Evolutionary conservation across 2,113 vertebrate genomes (phyloP).

Genomic region (Callopanchax toddi): DNA sequence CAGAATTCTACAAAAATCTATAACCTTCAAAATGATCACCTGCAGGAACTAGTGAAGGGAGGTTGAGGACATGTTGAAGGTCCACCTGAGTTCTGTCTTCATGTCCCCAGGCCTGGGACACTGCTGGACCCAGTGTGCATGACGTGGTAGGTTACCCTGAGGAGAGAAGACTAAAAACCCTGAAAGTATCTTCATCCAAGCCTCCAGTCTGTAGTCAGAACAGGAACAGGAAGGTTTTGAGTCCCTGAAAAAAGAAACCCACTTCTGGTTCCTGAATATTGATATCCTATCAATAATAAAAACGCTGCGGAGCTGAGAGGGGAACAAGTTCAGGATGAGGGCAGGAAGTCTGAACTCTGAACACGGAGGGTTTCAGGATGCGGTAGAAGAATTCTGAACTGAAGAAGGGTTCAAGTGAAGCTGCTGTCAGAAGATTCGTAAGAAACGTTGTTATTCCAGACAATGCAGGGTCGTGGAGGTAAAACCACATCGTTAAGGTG

Average conservation of each 20-base stretch:
- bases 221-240: background rate
- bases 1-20: too few relatives aligned
- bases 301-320: background rate
- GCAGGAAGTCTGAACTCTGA: constrained; percentile 7
- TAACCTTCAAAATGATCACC: too few relatives aligned
- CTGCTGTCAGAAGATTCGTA: background rate
- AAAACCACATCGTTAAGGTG: too few relatives aligned
- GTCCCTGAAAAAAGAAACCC: background rate
- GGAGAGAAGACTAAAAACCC: constrained; percentile 72
- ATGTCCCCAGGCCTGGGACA: constrained; percentile 98
- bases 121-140: constrained; percentile 95
- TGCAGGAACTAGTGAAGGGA: constrained; percentile 89
- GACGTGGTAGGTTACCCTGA: constrained; percentile 97
- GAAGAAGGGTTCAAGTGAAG: too few relatives aligned
- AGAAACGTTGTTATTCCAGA: too few relatives aligned
- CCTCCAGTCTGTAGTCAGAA: background rate
- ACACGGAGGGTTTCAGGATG: constrained; percentile 1
- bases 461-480: too few relatives aligned
- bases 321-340: constrained; percentile 29
- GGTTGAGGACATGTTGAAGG: constrained; percentile 92
- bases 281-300: constrained; percentile 37
- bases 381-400: background rate
- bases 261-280: constrained; percentile 11
- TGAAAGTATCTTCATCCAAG: background rate
- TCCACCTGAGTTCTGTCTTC: constrained; percentile 90